A percentile compares a stretch with the other conserved stretches of the same genome.
Evolutionary conservation across 2,113 vertebrate species (phyloP).

Genomic region (Garra rufa): DNA sequence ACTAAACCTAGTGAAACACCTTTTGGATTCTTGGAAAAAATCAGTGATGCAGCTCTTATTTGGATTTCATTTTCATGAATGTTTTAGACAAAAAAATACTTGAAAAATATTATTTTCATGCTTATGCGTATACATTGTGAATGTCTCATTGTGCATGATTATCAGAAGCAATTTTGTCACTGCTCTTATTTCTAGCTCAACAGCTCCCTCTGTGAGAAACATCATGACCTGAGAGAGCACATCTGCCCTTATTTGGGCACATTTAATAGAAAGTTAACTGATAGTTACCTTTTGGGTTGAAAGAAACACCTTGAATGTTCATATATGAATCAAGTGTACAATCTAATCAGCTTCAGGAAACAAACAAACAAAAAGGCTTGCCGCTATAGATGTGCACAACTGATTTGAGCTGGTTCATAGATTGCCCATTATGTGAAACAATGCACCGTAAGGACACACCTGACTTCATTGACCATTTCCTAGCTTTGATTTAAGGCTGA

Average conservation of each 20-base stretch:
- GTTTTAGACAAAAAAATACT: background rate
- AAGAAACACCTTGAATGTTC: background rate
- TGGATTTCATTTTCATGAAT: background rate
- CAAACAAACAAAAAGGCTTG: background rate
- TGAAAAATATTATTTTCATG: background rate
- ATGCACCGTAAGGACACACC: conserved; percentile 35
- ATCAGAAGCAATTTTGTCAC: conserved; percentile 42
- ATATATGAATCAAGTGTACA: background rate
- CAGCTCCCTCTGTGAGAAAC: conserved; percentile 76
- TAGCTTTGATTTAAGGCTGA: conserved; percentile 54
- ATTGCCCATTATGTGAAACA: conserved; percentile 13
- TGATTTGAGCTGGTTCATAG: conserved; percentile 5
- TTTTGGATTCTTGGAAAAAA: background rate
- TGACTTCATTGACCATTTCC: conserved; percentile 40
- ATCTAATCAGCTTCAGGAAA: background rate
- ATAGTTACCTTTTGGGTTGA: conserved; percentile 26
- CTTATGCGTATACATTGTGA: background rate
- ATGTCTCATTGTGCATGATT: conserved; percentile 19
- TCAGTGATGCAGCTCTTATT: background rate
- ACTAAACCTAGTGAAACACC: background rate
- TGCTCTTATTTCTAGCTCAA: conserved; percentile 68
- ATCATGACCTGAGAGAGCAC: conserved; percentile 48
- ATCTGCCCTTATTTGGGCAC: conserved; percentile 23
- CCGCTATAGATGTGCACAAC: background rate
- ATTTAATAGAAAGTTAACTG: conserved; percentile 50